phyloP scores from a whole-genome alignment of 2,888 invertebrate genomes.

The Hydraecia micacea region DNA sequence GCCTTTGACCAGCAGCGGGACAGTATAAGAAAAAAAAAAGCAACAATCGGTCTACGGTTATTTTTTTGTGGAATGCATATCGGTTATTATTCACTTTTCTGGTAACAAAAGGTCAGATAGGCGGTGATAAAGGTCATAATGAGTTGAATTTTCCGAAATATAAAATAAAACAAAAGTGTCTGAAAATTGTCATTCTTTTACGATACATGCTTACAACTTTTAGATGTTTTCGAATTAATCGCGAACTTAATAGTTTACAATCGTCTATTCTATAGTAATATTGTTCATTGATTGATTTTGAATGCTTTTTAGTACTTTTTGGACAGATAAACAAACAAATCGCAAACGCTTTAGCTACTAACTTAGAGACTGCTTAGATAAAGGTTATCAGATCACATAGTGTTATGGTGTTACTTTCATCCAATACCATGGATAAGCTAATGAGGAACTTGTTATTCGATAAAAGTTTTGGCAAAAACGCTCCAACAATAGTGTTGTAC shows the following conservation, averaged over 20 bases:
- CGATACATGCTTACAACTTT: no score
- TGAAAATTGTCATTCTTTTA: no score
- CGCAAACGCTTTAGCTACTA: slow-evolving; percentile 32
- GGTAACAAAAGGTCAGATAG: neutral
- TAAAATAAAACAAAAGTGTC: no score
- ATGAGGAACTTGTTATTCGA: slow-evolving; percentile 75
- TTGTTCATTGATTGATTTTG: neutral
- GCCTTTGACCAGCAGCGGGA: no score
- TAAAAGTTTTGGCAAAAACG: slow-evolving; percentile 72
- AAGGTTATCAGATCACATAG: slow-evolving; percentile 70
- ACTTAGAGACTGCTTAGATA: neutral
- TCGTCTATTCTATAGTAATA: no score
- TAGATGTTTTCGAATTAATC: no score
- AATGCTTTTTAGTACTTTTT: no score
- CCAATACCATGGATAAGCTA: slow-evolving; percentile 73
- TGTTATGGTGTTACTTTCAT: slow-evolving; percentile 72
- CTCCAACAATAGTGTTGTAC: slow-evolving; percentile 65
- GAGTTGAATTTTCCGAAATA: no score
- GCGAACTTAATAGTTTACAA: no score
- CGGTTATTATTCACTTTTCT: neutral
- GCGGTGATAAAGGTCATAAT: no score
- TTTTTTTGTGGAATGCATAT: neutral
- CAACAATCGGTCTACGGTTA: neutral
- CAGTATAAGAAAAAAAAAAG: no score
- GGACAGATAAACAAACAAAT: neutral